Evolutionary conservation across 2,888 invertebrate species (phyloP).

Genomic region (Chalcosyrphus nemorum): DNA sequence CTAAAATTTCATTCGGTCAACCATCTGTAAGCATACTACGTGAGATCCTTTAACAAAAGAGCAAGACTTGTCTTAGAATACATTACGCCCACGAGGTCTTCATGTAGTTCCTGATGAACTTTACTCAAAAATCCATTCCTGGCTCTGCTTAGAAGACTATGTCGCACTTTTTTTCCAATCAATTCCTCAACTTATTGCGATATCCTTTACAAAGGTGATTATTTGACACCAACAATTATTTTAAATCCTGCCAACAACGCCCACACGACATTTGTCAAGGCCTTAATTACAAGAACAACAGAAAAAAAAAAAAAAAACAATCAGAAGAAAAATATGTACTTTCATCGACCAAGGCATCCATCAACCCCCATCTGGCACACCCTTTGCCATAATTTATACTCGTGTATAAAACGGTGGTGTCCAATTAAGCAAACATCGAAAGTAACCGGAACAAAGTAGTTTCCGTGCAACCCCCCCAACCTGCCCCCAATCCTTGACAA

Average conservation of each 20-base stretch:
- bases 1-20: too few species aligned
- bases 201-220: background rate
- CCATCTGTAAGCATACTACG: too few species aligned
- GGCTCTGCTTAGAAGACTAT: too few species aligned
- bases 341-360: constrained; percentile 58
- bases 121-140: too few species aligned
- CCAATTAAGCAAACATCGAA: constrained; percentile 72
- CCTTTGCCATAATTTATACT: constrained; percentile 57
- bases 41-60: too few species aligned
- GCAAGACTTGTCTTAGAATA: too few species aligned
- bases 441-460: constrained; percentile 60
- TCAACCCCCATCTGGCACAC: constrained; percentile 42
- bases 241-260: background rate
- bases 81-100: too few species aligned
- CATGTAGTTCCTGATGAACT: too few species aligned
- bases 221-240: background rate
- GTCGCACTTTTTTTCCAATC: too few species aligned
- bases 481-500: background rate
- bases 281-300: constrained; percentile 38
- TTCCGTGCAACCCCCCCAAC: constrained; percentile 18
- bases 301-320: too few species aligned
- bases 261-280: constrained; percentile 21
- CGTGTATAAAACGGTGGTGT: constrained; percentile 52
- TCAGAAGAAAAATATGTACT: constrained; percentile 5
- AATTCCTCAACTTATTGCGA: background rate